Conservation (phyloP, 2,113 vertebrate species). For the Sialia sialis region DNA sequence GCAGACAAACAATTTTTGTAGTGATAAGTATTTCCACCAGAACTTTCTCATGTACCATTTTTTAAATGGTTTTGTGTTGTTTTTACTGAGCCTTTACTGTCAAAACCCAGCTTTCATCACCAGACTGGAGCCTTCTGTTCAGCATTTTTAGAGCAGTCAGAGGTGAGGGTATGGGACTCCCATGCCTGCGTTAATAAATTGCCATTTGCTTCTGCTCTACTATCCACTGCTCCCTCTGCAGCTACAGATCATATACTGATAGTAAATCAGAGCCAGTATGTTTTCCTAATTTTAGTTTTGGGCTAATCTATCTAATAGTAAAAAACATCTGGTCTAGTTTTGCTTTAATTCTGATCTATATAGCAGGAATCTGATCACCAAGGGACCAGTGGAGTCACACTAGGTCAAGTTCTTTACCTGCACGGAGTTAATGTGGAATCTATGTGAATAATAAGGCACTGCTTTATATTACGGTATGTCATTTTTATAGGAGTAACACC, state of each 20-base stretch:
- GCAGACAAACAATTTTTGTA: conserved; percentile 16
- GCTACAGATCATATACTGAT: conserved; percentile 52
- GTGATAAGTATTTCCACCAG: not conserved
- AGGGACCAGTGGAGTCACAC: conserved; percentile 68
- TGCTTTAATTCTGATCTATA: conserved; percentile 73
- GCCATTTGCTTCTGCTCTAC: conserved; percentile 26
- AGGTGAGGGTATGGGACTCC: conserved; percentile 52
- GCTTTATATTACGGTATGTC: conserved; percentile 32
- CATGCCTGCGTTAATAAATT: conserved; percentile 63
- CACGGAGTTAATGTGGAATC: not conserved
- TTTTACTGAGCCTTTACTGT: conserved; percentile 48
- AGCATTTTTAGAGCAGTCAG: conserved; percentile 75
- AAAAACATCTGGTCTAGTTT: conserved; percentile 77
- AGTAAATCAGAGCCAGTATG: conserved; percentile 75
- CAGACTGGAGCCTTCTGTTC: conserved; percentile 56
- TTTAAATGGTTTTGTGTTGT: conserved; percentile 38
- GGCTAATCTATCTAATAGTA: conserved; percentile 69
- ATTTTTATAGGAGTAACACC: conserved; percentile 21
- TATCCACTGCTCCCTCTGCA: conserved; percentile 45
- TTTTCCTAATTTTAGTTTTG: conserved; percentile 76
- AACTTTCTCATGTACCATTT: not conserved
- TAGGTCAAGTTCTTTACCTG: conserved; percentile 66
- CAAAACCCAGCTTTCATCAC: conserved; percentile 68
- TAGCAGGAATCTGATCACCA: conserved; percentile 65
- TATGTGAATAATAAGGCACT: conserved; percentile 38